A percentile compares a stretch with the other conserved stretches of the same genome.
Conservation (phyloP, 37 sponge, comb jelly and placozoan genomes). For the Ephydatia muelleri region DNA sequence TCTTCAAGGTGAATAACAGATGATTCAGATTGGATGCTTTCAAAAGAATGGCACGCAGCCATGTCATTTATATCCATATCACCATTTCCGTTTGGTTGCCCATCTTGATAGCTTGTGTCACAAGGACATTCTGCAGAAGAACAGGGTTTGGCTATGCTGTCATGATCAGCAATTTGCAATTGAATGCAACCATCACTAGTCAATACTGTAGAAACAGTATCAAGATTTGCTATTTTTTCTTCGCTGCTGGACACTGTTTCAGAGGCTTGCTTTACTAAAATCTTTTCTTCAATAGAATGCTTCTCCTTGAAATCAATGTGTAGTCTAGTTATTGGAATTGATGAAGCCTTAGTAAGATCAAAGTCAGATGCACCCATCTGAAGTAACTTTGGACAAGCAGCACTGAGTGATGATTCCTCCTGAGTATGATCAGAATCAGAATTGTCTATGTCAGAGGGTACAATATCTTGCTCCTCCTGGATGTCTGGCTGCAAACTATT, state of each 20-base stretch:
- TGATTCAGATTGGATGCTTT: not conserved
- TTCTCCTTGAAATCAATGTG: not conserved
- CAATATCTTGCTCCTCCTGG: not conserved
- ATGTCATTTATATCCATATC: no score
- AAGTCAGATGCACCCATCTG: not conserved
- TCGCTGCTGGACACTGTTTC: no score
- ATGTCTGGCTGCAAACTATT: not conserved
- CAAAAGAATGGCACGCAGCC: not conserved
- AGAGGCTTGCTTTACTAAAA: no score
- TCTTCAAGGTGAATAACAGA: not conserved
- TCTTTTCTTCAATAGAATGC: not conserved
- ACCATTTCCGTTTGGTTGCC: no score
- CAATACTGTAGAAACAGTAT: no score
- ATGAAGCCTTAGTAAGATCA: not conserved
- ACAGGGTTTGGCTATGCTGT: no score
- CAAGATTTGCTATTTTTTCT: no score
- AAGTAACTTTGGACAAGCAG: not conserved
- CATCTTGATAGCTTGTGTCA: no score
- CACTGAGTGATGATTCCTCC: not conserved
- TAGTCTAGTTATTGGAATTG: no score
- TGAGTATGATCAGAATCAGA: slow-evolving; percentile 31
- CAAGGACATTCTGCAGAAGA: no score
- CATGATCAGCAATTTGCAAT: no score
- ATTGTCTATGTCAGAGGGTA: slow-evolving; percentile 28
- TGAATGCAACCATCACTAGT: no score